Percentiles rank a stretch among this genome's conserved stretches.
These are phyloP conservation scores for Crepidodera aurea DNA, from an alignment of 2,888 invertebrate genomes.

Conservation along the genomic window DNA sequence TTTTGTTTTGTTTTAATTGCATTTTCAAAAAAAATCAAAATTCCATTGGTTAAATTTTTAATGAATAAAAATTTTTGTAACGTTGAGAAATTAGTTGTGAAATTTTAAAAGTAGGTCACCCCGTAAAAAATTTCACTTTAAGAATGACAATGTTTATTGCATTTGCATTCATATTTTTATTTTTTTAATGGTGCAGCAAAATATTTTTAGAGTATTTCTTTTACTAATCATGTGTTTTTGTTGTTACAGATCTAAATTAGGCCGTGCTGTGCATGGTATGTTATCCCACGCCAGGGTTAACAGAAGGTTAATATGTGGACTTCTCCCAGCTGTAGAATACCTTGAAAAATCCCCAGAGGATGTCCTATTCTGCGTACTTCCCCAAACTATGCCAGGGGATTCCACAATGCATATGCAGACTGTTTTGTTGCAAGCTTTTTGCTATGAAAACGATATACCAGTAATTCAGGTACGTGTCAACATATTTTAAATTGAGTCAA, in stretches of 20 bases:
- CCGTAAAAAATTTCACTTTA: background rate
- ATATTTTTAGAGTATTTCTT: too few relatives aligned
- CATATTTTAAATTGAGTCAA: background rate
- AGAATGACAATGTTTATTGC: background rate
- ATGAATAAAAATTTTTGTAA: conserved; percentile 13
- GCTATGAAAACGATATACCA: conserved; percentile 80
- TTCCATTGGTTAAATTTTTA: too few relatives aligned
- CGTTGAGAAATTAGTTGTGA: background rate
- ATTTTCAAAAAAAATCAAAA: too few relatives aligned
- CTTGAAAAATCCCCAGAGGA: conserved; percentile 69
- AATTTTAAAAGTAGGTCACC: background rate
- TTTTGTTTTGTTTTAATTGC: too few relatives aligned
- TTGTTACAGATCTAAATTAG: conserved; percentile 62
- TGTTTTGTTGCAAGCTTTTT: conserved; percentile 79
- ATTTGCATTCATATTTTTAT: background rate
- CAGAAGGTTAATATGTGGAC: conserved; percentile 70
- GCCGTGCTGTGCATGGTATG: conserved; percentile 65
- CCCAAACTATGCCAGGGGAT: conserved; percentile 73
- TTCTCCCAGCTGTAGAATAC: conserved; percentile 69
- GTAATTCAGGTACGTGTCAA: conserved; percentile 69
- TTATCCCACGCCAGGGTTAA: conserved; percentile 66
- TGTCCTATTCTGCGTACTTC: conserved; percentile 74
- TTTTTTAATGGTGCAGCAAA: too few relatives aligned
- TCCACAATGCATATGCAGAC: conserved; percentile 82
- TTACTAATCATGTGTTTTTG: background rate